Evolutionary conservation across 2,113 vertebrate species (phyloP).

Genomic region (Cephalopterus ornatus): DNA sequence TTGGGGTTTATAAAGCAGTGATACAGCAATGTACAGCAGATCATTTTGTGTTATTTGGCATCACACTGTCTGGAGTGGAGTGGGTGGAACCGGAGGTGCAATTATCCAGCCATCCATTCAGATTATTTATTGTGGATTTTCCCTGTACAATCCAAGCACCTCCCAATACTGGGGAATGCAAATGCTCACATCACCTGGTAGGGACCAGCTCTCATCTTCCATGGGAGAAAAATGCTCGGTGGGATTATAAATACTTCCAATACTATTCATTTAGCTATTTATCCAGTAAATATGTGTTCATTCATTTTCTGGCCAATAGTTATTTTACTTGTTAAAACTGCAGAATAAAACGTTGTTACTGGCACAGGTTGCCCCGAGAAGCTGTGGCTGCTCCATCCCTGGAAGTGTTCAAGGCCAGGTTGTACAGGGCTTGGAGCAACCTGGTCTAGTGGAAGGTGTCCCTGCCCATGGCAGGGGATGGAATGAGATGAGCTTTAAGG

Average conservation of each 20-base stretch:
- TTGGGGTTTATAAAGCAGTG: neutral
- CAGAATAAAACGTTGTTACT: neutral
- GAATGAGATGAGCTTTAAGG: neutral
- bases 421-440: neutral
- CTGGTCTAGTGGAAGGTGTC: neutral
- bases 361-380: neutral
- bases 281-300: neutral
- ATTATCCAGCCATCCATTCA: neutral
- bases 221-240: accelerated
- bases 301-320: neutral
- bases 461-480: neutral
- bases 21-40: accelerated
- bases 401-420: neutral
- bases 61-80: accelerated
- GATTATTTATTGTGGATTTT: neutral
- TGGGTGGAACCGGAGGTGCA: neutral
- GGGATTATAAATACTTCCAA: no score
- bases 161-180: neutral
- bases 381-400: neutral
- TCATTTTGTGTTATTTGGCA: no score
- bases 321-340: neutral
- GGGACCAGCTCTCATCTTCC: neutral
- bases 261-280: neutral
- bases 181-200: accelerated
- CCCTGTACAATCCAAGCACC: neutral